These are phyloP conservation scores for Calycopis cecrops DNA, from an alignment of 1,140 invertebrate genomes.

Conservation along the genomic window DNA sequence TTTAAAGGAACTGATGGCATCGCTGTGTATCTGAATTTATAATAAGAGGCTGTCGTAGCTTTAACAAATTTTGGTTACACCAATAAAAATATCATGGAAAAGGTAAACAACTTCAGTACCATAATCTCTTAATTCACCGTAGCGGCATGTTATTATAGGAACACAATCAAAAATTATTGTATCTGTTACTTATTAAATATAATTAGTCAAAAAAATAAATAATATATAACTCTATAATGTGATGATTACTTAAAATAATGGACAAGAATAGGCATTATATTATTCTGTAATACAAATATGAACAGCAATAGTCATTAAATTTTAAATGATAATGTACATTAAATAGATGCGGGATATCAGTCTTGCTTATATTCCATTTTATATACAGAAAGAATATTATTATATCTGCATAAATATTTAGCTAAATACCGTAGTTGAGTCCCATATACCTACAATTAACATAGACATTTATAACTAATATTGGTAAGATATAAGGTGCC, in stretches of 20 bases:
- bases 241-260: slow-evolving; percentile 62
- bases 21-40: too few species aligned
- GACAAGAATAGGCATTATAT: slow-evolving; percentile 66
- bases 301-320: background rate
- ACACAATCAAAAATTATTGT: slow-evolving; percentile 46
- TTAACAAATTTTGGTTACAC: slow-evolving; percentile 1
- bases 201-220: slow-evolving; percentile 53
- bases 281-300: slow-evolving; percentile 3
- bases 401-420: slow-evolving; percentile 54
- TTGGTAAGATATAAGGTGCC: slow-evolving; percentile 51
- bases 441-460: slow-evolving; percentile 66
- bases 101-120: slow-evolving; percentile 1
- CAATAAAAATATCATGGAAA: background rate
- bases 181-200: slow-evolving; percentile 5
- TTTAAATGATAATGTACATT: slow-evolving; percentile 12
- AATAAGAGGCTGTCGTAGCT: background rate
- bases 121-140: slow-evolving; percentile 9
- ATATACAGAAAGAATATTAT: slow-evolving; percentile 45
- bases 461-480: slow-evolving; percentile 47
- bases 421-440: slow-evolving; percentile 71
- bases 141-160: slow-evolving; percentile 43
- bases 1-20: too few species aligned
- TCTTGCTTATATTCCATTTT: slow-evolving; percentile 55
- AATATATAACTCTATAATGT: slow-evolving; percentile 60
- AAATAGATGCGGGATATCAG: slow-evolving; percentile 39